Evolutionary conservation across 2,797 vertebrate genomes (phyloP).

Genomic region (Dromococcyx pavoninus): DNA sequence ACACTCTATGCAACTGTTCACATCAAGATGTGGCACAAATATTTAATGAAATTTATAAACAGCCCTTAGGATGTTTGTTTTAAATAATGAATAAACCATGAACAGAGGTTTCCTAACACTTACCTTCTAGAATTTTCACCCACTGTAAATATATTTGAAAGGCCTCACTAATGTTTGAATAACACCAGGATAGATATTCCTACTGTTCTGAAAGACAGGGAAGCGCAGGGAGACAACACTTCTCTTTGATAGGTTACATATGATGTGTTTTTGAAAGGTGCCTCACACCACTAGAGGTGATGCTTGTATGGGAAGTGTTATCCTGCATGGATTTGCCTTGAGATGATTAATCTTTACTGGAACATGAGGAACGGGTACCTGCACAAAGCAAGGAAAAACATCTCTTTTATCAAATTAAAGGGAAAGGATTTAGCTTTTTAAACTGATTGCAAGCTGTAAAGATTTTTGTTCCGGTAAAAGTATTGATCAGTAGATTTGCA

Average conservation of each 20-base stretch:
- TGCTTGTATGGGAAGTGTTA: not conserved
- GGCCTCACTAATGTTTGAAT: not conserved
- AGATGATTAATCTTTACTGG: slow-evolving; percentile 27
- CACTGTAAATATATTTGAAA: not conserved
- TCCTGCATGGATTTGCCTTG: not conserved
- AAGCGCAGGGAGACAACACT: not conserved
- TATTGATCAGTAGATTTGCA: slow-evolving; percentile 58
- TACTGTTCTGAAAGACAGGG: not conserved
- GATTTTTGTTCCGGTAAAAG: slow-evolving; percentile 62
- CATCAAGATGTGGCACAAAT: not conserved
- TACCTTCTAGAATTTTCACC: not conserved
- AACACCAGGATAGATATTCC: not conserved
- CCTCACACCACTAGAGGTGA: not conserved
- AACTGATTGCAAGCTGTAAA: slow-evolving; percentile 45
- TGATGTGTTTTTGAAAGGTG: not conserved
- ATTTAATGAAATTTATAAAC: slow-evolving; percentile 20
- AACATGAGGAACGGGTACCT: not conserved
- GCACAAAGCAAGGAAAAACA: not conserved
- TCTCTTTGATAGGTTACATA: not conserved
- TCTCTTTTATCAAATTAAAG: slow-evolving; percentile 50
- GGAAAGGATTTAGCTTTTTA: slow-evolving; percentile 32
- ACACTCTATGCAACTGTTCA: not conserved
- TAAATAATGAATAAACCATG: slow-evolving; percentile 22
- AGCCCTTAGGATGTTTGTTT: not conserved
- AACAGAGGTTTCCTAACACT: not conserved